phyloP scores from a whole-genome alignment of 2,113 vertebrate species.

The Tapirus terrestris region DNA sequence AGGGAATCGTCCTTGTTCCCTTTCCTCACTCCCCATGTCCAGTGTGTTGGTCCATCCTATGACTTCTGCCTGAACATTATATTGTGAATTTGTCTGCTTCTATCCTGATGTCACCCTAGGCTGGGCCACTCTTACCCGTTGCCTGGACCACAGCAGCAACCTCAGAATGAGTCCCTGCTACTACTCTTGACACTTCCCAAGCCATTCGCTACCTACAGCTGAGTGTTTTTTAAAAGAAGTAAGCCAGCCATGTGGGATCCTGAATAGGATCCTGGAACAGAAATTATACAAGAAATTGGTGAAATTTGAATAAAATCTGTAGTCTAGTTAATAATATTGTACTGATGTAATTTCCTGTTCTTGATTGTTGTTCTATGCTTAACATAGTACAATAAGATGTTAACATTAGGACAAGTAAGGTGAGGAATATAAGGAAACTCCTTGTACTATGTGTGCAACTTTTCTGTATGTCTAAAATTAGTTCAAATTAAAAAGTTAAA shows the following conservation, averaged over 20 bases:
- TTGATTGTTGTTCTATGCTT: not conserved
- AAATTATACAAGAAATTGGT: not conserved
- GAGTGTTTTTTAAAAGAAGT: not conserved
- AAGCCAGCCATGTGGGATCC: not conserved
- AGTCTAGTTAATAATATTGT: not conserved
- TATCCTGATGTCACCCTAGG: not conserved
- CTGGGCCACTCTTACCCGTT: not conserved
- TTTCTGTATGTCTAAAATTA: not conserved
- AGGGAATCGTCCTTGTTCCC: not conserved
- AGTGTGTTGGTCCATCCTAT: not conserved
- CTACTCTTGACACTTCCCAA: not conserved
- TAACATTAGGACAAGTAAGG: not conserved
- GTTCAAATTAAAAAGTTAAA: conserved; percentile 2
- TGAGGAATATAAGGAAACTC: not conserved
- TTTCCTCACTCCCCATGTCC: not conserved
- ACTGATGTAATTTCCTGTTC: not conserved
- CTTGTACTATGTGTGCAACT: not conserved
- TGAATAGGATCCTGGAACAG: not conserved
- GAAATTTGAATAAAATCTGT: not conserved
- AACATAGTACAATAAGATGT: not conserved
- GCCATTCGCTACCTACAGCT: not conserved
- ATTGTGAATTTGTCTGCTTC: not conserved
- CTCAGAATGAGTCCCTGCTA: not conserved
- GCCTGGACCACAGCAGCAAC: not conserved
- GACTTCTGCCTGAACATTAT: not conserved